Percentiles rank a stretch among this genome's conserved stretches.
phyloP scores from a whole-genome alignment of 2,113 vertebrate species.

The Chlorodrepanis virens region DNA sequence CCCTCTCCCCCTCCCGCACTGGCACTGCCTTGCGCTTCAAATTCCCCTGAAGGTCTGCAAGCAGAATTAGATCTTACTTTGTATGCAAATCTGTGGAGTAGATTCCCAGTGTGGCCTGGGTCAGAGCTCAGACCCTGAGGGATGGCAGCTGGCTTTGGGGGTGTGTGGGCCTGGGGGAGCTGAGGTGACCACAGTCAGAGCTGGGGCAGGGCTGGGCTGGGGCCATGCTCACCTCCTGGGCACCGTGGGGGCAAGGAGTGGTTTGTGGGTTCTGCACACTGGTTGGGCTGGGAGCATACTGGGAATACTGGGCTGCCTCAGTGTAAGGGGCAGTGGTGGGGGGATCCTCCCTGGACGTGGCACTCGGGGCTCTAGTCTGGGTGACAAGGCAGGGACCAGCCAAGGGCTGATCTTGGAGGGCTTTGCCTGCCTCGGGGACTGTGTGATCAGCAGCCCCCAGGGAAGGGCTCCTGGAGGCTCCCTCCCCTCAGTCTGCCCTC shows the following conservation, averaged over 20 bases:
- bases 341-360: background rate
- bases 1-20: background rate
- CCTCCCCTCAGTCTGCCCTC: background rate
- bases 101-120: background rate
- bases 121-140: background rate
- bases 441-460: accelerated
- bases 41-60: background rate
- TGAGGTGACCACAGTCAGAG: accelerated
- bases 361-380: background rate
- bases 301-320: background rate
- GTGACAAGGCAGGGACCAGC: background rate
- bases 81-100: background rate
- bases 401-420: background rate
- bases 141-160: background rate
- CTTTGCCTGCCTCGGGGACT: accelerated
- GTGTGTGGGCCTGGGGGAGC: background rate
- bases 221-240: background rate
- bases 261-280: background rate
- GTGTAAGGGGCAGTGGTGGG: accelerated
- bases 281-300: background rate
- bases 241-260: background rate
- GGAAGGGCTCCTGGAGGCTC: background rate
- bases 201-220: background rate
- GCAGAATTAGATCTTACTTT: background rate
- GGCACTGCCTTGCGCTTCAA: background rate